Percentiles rank a stretch among this genome's conserved stretches.
Conservation (phyloP, 2,113 vertebrate species). For the Pelobates fuscus region DNA sequence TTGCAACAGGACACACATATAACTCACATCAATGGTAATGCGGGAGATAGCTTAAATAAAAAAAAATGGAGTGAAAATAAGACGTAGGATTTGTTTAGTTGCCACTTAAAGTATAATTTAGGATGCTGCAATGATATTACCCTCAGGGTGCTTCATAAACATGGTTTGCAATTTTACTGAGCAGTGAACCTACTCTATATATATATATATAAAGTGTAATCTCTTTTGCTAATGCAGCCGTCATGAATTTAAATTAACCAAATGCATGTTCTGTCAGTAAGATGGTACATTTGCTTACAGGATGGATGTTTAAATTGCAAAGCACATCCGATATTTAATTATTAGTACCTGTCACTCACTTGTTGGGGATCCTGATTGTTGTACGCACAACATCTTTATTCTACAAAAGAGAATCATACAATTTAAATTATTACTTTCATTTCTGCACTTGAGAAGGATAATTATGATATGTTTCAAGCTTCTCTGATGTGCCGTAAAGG, state of each 20-base stretch:
- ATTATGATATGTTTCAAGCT: slow-evolving; percentile 62
- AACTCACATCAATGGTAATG: no score
- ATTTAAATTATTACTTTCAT: slow-evolving; percentile 49
- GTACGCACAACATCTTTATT: slow-evolving; percentile 44
- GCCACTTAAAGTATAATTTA: no score
- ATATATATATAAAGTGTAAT: no score
- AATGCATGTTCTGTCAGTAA: not conserved
- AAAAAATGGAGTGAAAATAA: no score
- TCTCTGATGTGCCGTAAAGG: slow-evolving; percentile 57
- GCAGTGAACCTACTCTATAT: no score
- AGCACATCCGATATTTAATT: slow-evolving; percentile 31
- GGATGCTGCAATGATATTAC: no score
- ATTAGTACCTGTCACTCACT: slow-evolving; percentile 45
- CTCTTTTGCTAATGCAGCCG: not conserved
- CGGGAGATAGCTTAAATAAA: no score
- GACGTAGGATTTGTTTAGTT: no score
- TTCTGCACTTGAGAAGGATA: slow-evolving; percentile 50
- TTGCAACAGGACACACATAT: no score
- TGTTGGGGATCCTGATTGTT: slow-evolving; percentile 36
- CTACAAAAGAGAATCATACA: slow-evolving; percentile 44
- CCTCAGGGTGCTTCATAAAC: no score
- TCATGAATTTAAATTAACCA: not conserved
- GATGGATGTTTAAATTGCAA: slow-evolving; percentile 26
- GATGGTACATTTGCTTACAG: slow-evolving; percentile 15
- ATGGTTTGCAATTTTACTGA: not conserved